Percentiles rank a stretch among this genome's conserved stretches.
Conservation (phyloP, 2,797 vertebrate species). For the Falco concolor region DNA sequence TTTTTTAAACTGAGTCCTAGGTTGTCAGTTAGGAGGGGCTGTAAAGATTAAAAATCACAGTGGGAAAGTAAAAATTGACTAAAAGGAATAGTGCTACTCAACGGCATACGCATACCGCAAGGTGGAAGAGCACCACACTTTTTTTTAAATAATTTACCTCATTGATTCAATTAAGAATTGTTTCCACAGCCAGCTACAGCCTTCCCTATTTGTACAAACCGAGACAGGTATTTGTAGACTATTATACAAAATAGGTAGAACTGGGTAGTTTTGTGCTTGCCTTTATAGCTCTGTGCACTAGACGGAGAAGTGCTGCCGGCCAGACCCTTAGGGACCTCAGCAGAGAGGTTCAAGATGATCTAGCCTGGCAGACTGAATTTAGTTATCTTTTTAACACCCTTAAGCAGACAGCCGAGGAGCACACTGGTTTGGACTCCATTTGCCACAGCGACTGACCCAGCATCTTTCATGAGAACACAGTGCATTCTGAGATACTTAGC, state of each 20-base stretch:
- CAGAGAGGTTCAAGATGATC: neutral
- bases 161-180: neutral
- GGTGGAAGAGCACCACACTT: neutral
- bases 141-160: neutral
- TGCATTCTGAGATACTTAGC: neutral
- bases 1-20: neutral
- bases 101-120: neutral
- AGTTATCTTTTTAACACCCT: neutral
- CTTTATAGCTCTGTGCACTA: neutral
- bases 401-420: neutral
- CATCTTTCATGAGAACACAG: neutral
- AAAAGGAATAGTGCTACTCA: neutral
- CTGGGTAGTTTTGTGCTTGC: neutral
- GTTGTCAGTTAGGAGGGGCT: neutral
- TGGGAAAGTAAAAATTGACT: neutral
- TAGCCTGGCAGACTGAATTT: neutral
- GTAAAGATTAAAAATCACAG: neutral
- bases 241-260: neutral
- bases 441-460: slow-evolving; percentile 16
- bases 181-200: neutral
- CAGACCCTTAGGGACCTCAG: neutral
- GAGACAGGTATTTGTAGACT: neutral
- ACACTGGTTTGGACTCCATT: neutral
- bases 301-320: neutral
- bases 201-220: neutral